These are phyloP conservation scores for Philypnodon macrostomus DNA, from an alignment of 2,797 vertebrate genomes.

Conservation along the genomic window DNA sequence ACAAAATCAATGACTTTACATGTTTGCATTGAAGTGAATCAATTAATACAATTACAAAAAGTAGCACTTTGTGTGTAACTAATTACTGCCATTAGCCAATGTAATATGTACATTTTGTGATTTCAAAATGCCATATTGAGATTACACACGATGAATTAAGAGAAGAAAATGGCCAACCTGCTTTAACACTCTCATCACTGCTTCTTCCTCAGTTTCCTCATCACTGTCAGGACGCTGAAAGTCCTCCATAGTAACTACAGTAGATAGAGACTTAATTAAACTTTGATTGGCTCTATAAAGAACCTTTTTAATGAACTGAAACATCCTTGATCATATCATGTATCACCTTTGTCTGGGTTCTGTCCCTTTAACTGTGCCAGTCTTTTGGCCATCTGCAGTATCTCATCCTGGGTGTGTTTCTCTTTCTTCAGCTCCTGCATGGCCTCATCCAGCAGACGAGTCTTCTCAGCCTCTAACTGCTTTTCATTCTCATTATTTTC, in stretches of 20 bases:
- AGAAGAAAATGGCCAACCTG: constrained; percentile 72
- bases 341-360: constrained; percentile 86
- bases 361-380: constrained; percentile 85
- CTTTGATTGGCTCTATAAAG: constrained; percentile 3
- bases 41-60: constrained; percentile 24
- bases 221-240: constrained; percentile 86
- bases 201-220: constrained; percentile 89
- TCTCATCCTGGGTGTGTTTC: constrained; percentile 80
- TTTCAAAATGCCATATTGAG: not conserved
- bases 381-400: constrained; percentile 85
- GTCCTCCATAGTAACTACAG: constrained; percentile 83
- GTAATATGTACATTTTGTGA: not conserved
- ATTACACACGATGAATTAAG: not conserved
- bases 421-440: constrained; percentile 84
- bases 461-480: constrained; percentile 85
- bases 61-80: constrained; percentile 57
- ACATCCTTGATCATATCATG: not conserved
- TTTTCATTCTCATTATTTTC: constrained; percentile 59
- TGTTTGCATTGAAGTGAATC: not conserved
- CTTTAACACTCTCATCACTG: constrained; percentile 84
- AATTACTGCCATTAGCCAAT: constrained; percentile 1
- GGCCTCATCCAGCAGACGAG: constrained; percentile 83
- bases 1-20: constrained; percentile 14
- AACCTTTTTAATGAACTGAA: not conserved
- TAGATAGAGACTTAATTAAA: constrained; percentile 17